Percentiles rank a stretch among this genome's conserved stretches.
These are phyloP conservation scores for Camponotus vicinus DNA, from an alignment of 1,140 invertebrate species.

Conservation along the genomic window DNA sequence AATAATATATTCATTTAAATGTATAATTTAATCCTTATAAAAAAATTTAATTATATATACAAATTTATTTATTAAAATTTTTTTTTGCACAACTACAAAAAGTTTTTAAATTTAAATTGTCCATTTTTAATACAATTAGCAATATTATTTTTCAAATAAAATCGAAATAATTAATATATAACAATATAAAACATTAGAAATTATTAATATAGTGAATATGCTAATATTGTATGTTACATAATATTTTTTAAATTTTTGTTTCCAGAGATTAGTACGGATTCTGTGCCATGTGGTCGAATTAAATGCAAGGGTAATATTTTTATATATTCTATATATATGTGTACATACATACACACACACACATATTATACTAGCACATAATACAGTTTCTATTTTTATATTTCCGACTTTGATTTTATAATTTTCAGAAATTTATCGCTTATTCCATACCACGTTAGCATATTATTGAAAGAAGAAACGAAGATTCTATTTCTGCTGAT, in stretches of 20 bases:
- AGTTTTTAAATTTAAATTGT: conserved; percentile 4
- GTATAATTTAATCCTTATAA: not conserved
- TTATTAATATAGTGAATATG: not conserved
- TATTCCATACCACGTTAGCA: too few relatives aligned
- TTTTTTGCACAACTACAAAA: not conserved
- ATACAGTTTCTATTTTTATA: not conserved
- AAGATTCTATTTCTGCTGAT: not conserved
- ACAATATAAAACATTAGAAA: too few relatives aligned
- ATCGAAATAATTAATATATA: conserved; percentile 18
- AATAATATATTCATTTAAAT: not conserved
- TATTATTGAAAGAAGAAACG: not conserved
- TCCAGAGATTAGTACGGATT: conserved; percentile 79
- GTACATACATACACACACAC: conserved; percentile 3
- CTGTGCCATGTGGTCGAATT: conserved; percentile 78
- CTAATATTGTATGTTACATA: conserved; percentile 1
- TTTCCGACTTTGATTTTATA: conserved; percentile 27
- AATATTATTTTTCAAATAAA: not conserved
- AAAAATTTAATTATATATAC: not conserved
- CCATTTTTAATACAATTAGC: not conserved
- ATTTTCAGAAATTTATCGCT: not conserved
- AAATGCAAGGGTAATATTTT: conserved; percentile 77
- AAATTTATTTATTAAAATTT: not conserved
- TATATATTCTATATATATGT: not conserved
- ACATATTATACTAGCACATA: not conserved
- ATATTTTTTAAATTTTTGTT: conserved; percentile 41